Conservation (phyloP, 2,797 vertebrate species). For the Linurgus olivaceus region DNA sequence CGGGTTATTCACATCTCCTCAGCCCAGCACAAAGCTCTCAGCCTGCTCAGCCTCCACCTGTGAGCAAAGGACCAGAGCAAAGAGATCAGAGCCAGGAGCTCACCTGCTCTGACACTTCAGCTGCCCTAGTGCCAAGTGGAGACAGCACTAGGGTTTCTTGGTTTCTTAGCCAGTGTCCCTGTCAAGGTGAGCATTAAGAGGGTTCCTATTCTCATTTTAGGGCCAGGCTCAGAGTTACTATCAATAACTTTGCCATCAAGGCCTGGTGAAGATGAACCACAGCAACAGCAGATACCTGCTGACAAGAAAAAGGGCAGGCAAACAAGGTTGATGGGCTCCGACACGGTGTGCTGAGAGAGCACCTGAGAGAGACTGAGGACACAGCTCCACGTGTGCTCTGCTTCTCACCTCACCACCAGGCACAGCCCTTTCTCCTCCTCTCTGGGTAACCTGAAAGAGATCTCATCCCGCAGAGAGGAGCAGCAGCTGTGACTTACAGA, state of each 20-base stretch:
- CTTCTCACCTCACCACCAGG: background rate
- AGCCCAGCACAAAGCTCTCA: background rate
- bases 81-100: background rate
- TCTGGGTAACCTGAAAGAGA: background rate
- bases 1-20: background rate
- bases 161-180: background rate
- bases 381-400: fast-evolving
- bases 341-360: background rate
- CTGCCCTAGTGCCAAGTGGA: background rate
- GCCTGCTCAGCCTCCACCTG: conserved; percentile 7
- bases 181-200: background rate
- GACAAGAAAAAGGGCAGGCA: background rate
- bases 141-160: background rate
- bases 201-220: background rate
- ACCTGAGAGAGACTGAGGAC: background rate
- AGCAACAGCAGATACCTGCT: background rate
- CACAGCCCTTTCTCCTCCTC: background rate
- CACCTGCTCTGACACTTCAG: background rate
- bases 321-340: background rate
- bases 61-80: background rate
- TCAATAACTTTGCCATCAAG: background rate
- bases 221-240: background rate
- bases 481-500: background rate
- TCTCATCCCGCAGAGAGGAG: background rate
- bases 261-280: background rate